These are phyloP conservation scores for Rhinophrynus dorsalis DNA, from an alignment of 2,797 vertebrate genomes.

Conservation along the genomic window DNA sequence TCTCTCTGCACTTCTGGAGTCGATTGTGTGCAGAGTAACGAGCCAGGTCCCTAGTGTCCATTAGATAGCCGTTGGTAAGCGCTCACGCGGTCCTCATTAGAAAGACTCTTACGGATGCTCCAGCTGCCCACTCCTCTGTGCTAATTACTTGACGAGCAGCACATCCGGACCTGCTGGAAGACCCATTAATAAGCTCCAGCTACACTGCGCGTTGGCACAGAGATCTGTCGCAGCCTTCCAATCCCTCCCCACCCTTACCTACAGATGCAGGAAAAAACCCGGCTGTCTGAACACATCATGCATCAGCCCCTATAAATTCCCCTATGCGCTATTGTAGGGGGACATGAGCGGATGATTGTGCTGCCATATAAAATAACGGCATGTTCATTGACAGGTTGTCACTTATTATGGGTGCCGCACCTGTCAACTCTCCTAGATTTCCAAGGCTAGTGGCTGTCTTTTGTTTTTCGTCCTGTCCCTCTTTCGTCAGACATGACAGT, in stretches of 20 bases:
- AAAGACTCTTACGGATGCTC: slow-evolving; percentile 33
- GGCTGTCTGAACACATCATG: background rate
- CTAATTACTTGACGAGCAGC: slow-evolving; percentile 57
- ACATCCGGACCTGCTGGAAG: slow-evolving; percentile 51
- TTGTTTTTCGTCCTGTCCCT: no score
- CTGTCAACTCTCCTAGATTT: no score
- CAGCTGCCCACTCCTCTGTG: slow-evolving; percentile 46
- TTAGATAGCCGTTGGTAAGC: slow-evolving; percentile 52
- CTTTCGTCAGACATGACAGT: no score
- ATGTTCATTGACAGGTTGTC: no score
- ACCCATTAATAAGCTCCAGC: slow-evolving; percentile 54
- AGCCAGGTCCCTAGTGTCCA: slow-evolving; percentile 55
- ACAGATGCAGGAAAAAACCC: background rate
- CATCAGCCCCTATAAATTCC: background rate
- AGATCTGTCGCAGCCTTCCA: slow-evolving; percentile 47
- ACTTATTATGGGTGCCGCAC: no score
- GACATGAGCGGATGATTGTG: no score
- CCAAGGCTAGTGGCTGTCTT: no score
- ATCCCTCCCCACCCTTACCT: background rate
- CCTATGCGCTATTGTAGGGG: background rate
- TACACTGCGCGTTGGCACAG: slow-evolving; percentile 26
- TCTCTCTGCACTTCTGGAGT: slow-evolving; percentile 3
- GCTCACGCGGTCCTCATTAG: slow-evolving; percentile 54
- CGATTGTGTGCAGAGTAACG: slow-evolving; percentile 52
- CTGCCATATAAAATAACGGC: no score